phyloP scores from a whole-genome alignment of 2,113 vertebrate species.

The Larimichthys crocea region DNA sequence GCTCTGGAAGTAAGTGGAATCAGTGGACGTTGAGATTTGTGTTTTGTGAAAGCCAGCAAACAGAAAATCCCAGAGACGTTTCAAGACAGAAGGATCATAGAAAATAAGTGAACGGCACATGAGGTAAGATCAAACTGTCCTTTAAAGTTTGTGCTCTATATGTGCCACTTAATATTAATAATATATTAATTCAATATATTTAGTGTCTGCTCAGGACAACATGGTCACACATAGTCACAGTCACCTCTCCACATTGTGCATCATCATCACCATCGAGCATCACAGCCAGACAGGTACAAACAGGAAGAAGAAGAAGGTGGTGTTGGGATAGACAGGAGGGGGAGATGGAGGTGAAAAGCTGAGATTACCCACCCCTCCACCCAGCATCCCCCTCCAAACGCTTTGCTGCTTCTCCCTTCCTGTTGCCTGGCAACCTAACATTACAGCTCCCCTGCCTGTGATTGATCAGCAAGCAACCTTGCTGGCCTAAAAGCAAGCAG shows the following conservation, averaged over 20 bases:
- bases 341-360: slow-evolving; percentile 35
- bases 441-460: slow-evolving; percentile 71
- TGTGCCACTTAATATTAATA: neutral
- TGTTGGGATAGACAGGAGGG: neutral
- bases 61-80: no score
- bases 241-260: neutral
- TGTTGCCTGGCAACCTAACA: slow-evolving; percentile 85
- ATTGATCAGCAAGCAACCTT: slow-evolving; percentile 76
- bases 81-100: neutral
- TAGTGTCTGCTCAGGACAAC: neutral
- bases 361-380: slow-evolving; percentile 46
- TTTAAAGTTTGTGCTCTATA: neutral
- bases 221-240: neutral
- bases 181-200: neutral
- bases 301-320: neutral
- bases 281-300: neutral
- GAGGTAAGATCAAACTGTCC: no score
- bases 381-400: slow-evolving; percentile 12
- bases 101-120: neutral
- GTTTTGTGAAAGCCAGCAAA: no score
- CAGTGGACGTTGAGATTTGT: neutral
- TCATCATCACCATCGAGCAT: neutral
- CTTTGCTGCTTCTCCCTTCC: slow-evolving; percentile 63
- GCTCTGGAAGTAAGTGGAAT: neutral
- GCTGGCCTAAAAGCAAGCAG: slow-evolving; percentile 35